Evolutionary conservation across 2,888 invertebrate genomes (phyloP), one percentile per base, ranked within the genome.

Genomic region (Carterocephalus palaemon): DNA sequence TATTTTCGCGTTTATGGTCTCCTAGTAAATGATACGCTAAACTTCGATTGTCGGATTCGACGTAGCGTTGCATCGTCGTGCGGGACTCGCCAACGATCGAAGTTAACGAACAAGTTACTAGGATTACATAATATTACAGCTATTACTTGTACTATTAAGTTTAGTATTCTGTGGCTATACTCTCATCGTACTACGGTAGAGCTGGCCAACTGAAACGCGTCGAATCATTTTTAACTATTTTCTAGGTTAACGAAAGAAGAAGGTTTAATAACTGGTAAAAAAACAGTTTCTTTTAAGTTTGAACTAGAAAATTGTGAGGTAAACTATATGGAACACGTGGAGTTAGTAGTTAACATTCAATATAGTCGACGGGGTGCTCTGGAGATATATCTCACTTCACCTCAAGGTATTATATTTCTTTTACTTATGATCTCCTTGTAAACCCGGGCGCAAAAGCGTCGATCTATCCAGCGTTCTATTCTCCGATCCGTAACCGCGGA

Each of bases 321-420:
- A 9, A 89, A 89, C 50, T 94, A 88, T 74, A 72, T 97, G 56
- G 97, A 98, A 72, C 97, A 97, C 70, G 92, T 96, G 1, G 92
- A 96, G 78, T 69, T 96, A n/a, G 79, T 89, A 48, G 79, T 92
- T 2, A 92, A 90, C 61, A 88, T 96, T 49, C 82, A 87, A 23
- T 94, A 95, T 70, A 89, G 89, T 5, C 77, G 89, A 15, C 89
- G 97, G 39, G 97, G 97, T 8, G 91, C 91, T 47, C 75, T 97
- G 17, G 89, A 93, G 62, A 90, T 96, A 28, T 88, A 89, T 58
- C 80, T 97, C 47, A 89, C 89, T 37, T 95, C 96, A 10, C 95
- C 97, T 4, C 81, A 88, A 72, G 95, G 96, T 93, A 81, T 68
- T n/a, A n/a, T n/a, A n/a, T n/a, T n/a, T n/a, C n/a, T n/a, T 15